Evolutionary conservation across 2,888 invertebrate genomes (phyloP).

Genomic region (Scaptomyza reducta): DNA sequence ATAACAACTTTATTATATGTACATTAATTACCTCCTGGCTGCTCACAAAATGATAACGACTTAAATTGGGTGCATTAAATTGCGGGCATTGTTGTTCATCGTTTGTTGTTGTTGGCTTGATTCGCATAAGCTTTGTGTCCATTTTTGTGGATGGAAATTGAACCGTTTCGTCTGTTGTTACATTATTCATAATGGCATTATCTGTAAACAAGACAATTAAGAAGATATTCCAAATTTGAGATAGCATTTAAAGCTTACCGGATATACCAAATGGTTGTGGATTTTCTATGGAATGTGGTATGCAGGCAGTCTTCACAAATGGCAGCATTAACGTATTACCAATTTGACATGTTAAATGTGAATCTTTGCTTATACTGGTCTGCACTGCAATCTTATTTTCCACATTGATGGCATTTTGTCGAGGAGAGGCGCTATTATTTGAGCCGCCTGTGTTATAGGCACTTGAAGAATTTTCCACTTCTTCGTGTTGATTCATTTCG

Average conservation of each 20-base stretch:
- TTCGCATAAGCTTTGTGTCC: slow-evolving; percentile 35
- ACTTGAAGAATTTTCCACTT: slow-evolving; percentile 88
- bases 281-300: slow-evolving; percentile 35
- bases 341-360: slow-evolving; percentile 27
- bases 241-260: slow-evolving; percentile 21
- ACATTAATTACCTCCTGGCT: slow-evolving; percentile 85
- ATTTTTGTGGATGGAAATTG: slow-evolving; percentile 10
- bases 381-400: slow-evolving; percentile 18
- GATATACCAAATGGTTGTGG: slow-evolving; percentile 3
- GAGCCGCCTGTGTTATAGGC: slow-evolving; percentile 91
- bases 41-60: slow-evolving; percentile 87
- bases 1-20: too few relatives aligned
- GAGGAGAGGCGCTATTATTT: slow-evolving; percentile 87
- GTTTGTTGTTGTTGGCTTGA: slow-evolving; percentile 21
- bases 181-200: slow-evolving; percentile 18
- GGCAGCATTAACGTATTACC: slow-evolving; percentile 51
- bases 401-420: slow-evolving; percentile 42
- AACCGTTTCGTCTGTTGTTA: slow-evolving; percentile 22
- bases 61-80: slow-evolving; percentile 86
- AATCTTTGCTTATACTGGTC: not conserved
- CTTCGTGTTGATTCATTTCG: slow-evolving; percentile 81
- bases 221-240: not conserved
- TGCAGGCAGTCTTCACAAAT: slow-evolving; percentile 49
- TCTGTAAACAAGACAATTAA: slow-evolving; percentile 26
- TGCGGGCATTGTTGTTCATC: slow-evolving; percentile 61